Evolutionary conservation across 2,888 invertebrate species (phyloP).

Genomic region (Harpalus rubripes): DNA sequence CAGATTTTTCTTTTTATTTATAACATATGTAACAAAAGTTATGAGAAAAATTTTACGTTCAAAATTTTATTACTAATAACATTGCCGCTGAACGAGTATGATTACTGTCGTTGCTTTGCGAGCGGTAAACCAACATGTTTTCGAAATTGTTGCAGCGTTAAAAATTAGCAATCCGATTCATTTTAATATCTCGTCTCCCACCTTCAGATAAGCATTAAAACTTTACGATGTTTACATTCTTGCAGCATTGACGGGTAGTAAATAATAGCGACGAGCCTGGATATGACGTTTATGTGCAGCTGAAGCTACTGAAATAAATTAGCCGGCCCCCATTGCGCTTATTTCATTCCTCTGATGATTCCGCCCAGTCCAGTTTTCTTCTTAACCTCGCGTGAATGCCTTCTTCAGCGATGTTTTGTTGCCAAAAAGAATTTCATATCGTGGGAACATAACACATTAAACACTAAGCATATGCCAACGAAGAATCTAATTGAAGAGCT

Average conservation of each 20-base stretch:
- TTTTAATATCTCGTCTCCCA: slow-evolving; percentile 2
- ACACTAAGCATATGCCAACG: neutral
- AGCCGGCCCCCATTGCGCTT: slow-evolving; percentile 22
- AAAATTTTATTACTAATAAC: too few species aligned
- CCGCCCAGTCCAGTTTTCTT: slow-evolving; percentile 6
- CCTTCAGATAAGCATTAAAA: slow-evolving; percentile 22
- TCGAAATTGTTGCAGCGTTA: neutral
- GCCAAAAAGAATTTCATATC: neutral
- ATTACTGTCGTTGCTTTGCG: too few species aligned
- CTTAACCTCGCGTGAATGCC: neutral
- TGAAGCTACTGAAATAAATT: slow-evolving; percentile 48
- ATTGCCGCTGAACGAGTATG: too few species aligned
- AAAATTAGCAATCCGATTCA: neutral
- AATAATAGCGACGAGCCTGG: slow-evolving; percentile 13
- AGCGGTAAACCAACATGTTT: neutral
- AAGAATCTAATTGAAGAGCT: neutral
- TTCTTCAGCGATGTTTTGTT: slow-evolving; percentile 4
- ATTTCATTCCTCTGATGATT: slow-evolving; percentile 1
- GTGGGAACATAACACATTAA: slow-evolving; percentile 1
- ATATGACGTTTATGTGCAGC: slow-evolving; percentile 50
- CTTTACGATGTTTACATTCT: slow-evolving; percentile 38
- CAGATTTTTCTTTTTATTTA: too few species aligned
- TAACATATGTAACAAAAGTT: too few species aligned
- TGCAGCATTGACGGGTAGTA: slow-evolving; percentile 37
- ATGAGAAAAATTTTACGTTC: too few species aligned